Base-by-base conservation (phyloP, 2,888 invertebrate species). In the Coleophora flavipennella region DNA sequence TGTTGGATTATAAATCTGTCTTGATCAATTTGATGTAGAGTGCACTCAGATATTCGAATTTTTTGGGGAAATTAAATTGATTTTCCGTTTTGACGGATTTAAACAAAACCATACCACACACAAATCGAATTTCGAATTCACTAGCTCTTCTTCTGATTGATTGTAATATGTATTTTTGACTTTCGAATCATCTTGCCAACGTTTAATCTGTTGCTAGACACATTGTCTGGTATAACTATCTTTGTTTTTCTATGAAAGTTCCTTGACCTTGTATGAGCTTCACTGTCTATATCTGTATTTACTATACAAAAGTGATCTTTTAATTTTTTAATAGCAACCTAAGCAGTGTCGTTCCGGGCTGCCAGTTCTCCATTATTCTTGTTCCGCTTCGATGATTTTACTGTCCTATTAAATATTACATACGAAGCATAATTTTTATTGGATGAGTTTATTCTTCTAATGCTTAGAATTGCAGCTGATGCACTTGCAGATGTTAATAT, bases 401-500 rank as follows among this genome's bases (percentile, higher is more conserved):
- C 71, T 74, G 71, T 79, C 71, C 77, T 73, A 78, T 78, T 76
- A 72, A 59, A 61, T 51, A 66, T 62, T 72, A 76, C 72, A 70
- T 72, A 65, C 54, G 50, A 54, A 47, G 42, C 49, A 53, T 57
- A 59, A 60, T 59, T 55, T 20, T 58, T 49, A 61, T 49, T 55
- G 50, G 56, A 55, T 48, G 46, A 46, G 51, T 46, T 41, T 41
- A 41, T 11, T 28, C 38, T 33, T 32, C 13, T 13, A 13, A 28
- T 27, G 13, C 28, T 13, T 28, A 35, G 35, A 28, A 28, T 35
- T 35, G 12, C 6, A 28, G 28, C 12, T 28, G 13, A 14, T 28
- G 20, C 20, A 20, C 20, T 6, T 20, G 20, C 20, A 20, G 3
- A 20, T 20, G 20, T 20, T 6, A 6, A 20, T 20, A 20, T 20